Evolutionary conservation across 2,888 invertebrate species (phyloP), one percentile per base, ranked within the genome.

Genomic region (Mylabris sibirica): DNA sequence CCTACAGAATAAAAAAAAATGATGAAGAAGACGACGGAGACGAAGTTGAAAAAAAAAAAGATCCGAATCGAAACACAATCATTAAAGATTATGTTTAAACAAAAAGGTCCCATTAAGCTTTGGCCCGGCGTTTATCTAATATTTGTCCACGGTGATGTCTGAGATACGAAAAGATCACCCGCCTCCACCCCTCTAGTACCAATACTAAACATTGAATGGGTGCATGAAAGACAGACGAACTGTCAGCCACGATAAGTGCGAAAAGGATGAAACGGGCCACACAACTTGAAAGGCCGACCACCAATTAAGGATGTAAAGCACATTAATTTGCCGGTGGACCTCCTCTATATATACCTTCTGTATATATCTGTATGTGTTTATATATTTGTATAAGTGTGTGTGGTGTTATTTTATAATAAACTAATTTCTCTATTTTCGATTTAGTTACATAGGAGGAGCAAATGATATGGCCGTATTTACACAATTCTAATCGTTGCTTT

Each of bases 221-320:
- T 73, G 67, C 59, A 70, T 76, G 30, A 49, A 66, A 78, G 81
- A 80, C 64, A 71, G 74, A 73, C 67, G 64, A 24, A 69, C 67
- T 63, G 64, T 70, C 64, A 65, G 63, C 59, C 26, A 38, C 44
- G 44, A 57, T 71, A 66, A 61, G 76, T 73, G 75, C 59, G 76
- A 80, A 69, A 72, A 74, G 74, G 77, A 79, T 63, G 70, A 69
- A 72, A 72, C 72, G 74, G 84, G 83, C 84, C 84, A 84, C 84
- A 84, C 84, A 84, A 74, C 83, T 82, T 79, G 84, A 82, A 78
- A 78, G 76, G 77, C 78, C 77, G 79, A 80, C 80, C 79, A 80
- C 81, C 81, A 84, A 84, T 84, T 84, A 84, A 84, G 84, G 84
- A 84, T 84, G 82, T 84, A 84, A 84, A 84, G 83, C 84, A 83